Base-by-base conservation (phyloP, 2,888 invertebrate species). In the Cacoxenus indagator region DNA sequence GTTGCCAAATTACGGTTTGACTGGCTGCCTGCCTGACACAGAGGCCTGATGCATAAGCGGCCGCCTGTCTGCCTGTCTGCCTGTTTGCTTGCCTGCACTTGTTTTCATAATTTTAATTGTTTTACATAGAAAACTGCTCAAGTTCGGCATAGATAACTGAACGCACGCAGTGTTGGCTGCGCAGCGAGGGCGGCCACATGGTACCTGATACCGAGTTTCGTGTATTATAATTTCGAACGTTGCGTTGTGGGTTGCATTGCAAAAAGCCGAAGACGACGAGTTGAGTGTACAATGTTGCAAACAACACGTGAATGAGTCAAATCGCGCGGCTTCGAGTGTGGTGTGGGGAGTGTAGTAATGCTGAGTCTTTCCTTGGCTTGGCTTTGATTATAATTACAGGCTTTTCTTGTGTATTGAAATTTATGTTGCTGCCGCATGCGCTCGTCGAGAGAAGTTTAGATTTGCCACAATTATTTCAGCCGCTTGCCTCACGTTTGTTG, bases 1-100 rank as follows among this genome's bases (percentile, higher is more conserved):
- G 74, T 78, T 81, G 73, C 81, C 81, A 78, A 81, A 81, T 82
- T 82, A 78, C 79, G 71, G 77, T 77, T 67, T 19, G 8, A 17
- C 51, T 51, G 17, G 9, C 51, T 51, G 17, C n/a, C 48, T 48
- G 17, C 17, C 19, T 51, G 17, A 51, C 51, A 19, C 22, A 9
- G n/a, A 17, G 9, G 17, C 8, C 19, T 9, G 6, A 6, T n/a
- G n/a, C 46, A 48, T 14, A 9, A 51, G 19, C 48, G 22, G 17
- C 22, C 17, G 22, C 19, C 51, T 22, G 51, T 51, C 51, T 9
- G 51, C 22, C 51, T 8, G 17, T 19, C 45, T 43, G n/a, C n/a
- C 48, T 48, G 19, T 48, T 19, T 48, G 48, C 19, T 19, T 48
- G 19, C 9, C 48, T 48, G 1, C 61, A 62, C 61, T 62, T 62